Base-by-base conservation (phyloP, 2,888 invertebrate genomes). In the Rapana venosa region DNA sequence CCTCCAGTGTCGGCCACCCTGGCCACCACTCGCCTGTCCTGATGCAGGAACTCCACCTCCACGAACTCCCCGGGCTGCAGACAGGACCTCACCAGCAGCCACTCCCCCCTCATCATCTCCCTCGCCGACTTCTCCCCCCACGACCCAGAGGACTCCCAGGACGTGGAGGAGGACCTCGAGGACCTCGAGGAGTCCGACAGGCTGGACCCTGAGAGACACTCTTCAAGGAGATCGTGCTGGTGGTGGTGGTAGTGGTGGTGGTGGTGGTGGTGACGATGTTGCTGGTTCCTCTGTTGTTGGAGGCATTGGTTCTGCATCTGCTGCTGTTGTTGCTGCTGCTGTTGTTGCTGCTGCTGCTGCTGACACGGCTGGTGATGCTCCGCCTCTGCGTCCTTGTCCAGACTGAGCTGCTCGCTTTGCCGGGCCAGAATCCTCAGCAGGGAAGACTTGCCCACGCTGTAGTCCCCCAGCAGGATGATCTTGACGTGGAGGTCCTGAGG, bases 1-100 rank as follows among this genome's bases (percentile, higher is more conserved):
- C 91, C 91, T 70, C 91, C 91, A 13, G 91, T 91, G 74, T 91
- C 91, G 17, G 90, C 90, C 30, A 91, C 83, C 36, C 88, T 88
- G 74, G 89, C 87, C 83, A 90, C 20, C n/a, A 87, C 87, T 4
- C 84, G 56, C 35, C 56, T 86, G 61, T 81, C 83, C 6, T 87
- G 86, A 35, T 87, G 90, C 13, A 79, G 74, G 90, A 87, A 90
- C 56, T 89, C 87, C 70, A 90, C 83, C 15, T 88, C 87, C 32
- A 87, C 91, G 56, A 90, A 81, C 56, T 89, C 91, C 8, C 90
- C 90, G 11, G 83, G 86, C n/a, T 84, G 81, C 20, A 88, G 66
- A 26, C 36, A 22, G 84, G 88, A 88, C 22, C 84, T 22, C 13
- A 88, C 70, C n/a, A 88, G 2, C 77, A 79, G 15, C 77, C 77